Evolutionary conservation across 2,888 invertebrate species (phyloP), one percentile per base, ranked within the genome.

Genomic region (Conus canariensis): DNA sequence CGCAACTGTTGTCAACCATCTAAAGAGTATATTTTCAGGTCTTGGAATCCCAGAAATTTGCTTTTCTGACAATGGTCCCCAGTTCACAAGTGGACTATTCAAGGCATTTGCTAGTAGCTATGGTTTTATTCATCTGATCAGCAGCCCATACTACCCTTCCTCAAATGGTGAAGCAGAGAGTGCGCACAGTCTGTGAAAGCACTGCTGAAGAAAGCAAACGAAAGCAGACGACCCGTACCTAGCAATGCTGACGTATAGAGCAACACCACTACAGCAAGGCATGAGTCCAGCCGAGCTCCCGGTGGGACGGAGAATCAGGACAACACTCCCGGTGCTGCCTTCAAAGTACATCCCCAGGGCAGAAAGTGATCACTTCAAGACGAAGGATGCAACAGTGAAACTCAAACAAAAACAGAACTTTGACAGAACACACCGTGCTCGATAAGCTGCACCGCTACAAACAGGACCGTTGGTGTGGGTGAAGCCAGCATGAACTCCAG

Each of bases 161-260:
- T n/a, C 77, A n/a, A 87, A 90, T n/a, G 87, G 90, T 25, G 77
- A 60, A 80, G 87, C 87, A 30, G 80, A 90, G 45, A 56, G 89
- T 16, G 85, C 3, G 88, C 82, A 10, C 59, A 74, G n/a, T 70
- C 89, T 56, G 74, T 86, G 25, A 87, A 86, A 80, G 58, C 45
- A 30, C 74, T 89, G 85, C 8, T 83, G 56, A 83, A 83, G 58
- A 83, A 58, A 22, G 16, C 83, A 58, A 58, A 83, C 8, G 58
- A 83, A 58, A 22, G 16, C 83, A 58, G 83, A 83, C 8, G 83
- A 89, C 82, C 85, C 89, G 0, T 89, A 89, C 85, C 30, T 85
- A 0, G 85, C 85, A 12, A 30, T 89, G 22, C 58, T 89, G 25
- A 89, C 45, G 12, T 89, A 70, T 22, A 25, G 89, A 80, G 59